Evolutionary conservation across 1,140 invertebrate species (phyloP).

Genomic region (Campoletis sonorensis): DNA sequence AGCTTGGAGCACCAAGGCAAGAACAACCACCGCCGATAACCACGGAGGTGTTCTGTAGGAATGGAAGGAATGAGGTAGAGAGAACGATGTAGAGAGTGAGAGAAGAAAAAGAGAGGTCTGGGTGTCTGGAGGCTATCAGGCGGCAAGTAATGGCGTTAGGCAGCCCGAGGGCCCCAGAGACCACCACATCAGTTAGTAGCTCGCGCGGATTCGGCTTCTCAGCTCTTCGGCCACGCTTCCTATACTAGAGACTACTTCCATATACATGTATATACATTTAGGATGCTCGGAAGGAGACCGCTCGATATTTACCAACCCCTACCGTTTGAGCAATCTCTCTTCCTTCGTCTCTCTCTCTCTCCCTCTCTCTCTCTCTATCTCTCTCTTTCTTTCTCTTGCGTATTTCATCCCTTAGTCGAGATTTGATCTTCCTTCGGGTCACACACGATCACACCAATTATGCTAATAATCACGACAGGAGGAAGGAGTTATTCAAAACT

Average conservation of each 20-base stretch:
- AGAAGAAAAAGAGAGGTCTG: constrained; percentile 17
- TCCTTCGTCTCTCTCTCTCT: neutral
- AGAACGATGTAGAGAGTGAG: neutral
- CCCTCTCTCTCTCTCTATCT: neutral
- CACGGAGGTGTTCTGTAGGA: neutral
- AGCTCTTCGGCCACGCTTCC: constrained; percentile 28
- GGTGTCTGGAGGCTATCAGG: constrained; percentile 62
- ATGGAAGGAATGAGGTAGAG: neutral
- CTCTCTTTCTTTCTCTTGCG: too few species aligned
- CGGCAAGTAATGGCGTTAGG: constrained; percentile 59
- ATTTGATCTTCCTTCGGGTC: neutral
- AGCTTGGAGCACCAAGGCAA: neutral
- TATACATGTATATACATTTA: neutral
- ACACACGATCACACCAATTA: constrained; percentile 54
- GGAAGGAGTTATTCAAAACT: neutral
- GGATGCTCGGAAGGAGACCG: neutral
- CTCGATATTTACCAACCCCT: constrained; percentile 56
- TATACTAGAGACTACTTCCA: neutral
- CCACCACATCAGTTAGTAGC: constrained; percentile 65
- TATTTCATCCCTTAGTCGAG: neutral
- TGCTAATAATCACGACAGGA: constrained; percentile 51
- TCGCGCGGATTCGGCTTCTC: constrained; percentile 33
- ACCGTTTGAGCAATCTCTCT: constrained; percentile 1
- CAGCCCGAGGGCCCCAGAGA: constrained; percentile 52
- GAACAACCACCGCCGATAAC: neutral